phyloP scores from a whole-genome alignment of 92 coral and sea anemone genomes.

The Epizoanthus ramosus region DNA sequence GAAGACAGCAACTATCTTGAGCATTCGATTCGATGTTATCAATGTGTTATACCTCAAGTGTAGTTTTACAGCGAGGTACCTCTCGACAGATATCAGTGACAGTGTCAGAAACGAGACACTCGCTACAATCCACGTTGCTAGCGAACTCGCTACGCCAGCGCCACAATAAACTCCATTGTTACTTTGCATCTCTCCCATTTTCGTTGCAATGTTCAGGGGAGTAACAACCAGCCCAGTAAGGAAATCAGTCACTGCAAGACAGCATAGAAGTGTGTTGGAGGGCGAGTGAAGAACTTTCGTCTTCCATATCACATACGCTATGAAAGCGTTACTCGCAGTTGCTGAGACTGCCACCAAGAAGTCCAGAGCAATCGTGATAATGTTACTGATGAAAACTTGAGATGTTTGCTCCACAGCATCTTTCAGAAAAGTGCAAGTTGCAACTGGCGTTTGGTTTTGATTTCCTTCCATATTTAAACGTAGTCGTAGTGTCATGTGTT shows the following conservation, averaged over 20 bases:
- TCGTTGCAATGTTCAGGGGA: conserved; percentile 32
- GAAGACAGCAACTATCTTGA: background rate
- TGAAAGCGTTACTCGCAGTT: conserved; percentile 3
- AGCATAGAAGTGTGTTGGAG: conserved; percentile 37
- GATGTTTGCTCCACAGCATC: conserved; percentile 16
- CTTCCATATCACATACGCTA: conserved; percentile 32
- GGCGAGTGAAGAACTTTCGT: conserved; percentile 19
- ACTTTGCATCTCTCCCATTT: conserved; percentile 24
- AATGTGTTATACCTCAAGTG: conserved; percentile 19
- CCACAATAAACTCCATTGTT: conserved; percentile 11
- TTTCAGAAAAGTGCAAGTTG: conserved; percentile 6
- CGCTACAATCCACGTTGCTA: conserved; percentile 32
- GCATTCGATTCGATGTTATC: conserved; percentile 15
- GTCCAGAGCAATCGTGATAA: conserved; percentile 21
- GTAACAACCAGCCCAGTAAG: conserved; percentile 14
- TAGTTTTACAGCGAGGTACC: conserved; percentile 14
- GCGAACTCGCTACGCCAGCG: conserved; percentile 24
- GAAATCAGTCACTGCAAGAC: conserved; percentile 36
- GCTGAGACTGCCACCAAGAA: background rate
- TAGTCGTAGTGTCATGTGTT: no score
- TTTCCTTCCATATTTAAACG: background rate
- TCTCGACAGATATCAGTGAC: conserved; percentile 20
- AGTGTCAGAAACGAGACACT: conserved; percentile 7
- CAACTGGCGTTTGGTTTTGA: background rate
- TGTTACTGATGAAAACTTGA: conserved; percentile 15